Evolutionary conservation across 2,113 vertebrate species (phyloP), one percentile per base, ranked within the genome.

Genomic region (Pelobates fuscus): DNA sequence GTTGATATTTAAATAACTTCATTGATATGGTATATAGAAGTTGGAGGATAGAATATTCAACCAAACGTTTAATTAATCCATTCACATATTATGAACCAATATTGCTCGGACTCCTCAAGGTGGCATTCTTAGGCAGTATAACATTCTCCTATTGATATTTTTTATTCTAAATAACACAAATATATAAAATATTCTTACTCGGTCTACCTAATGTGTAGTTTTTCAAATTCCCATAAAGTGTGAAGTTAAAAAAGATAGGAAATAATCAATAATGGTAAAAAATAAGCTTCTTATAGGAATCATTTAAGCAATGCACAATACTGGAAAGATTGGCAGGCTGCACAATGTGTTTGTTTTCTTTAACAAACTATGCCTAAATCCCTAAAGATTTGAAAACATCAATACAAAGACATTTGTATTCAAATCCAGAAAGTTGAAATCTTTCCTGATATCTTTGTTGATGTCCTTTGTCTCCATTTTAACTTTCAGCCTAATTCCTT

Each of bases 181-280:
- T 6, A 55, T 12, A 55, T 55, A 21, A 20, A 20, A 55, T 23
- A 55, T 55, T 55, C 52, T n/a, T 55, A 23, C 4, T 2, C 43
- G 18, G 43, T 62, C 15, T 27, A 29, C 59, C n/a, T 12, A 6
- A 2, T 17, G 25, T 62, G 57, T 46, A 61, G 12, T 61, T 27
- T 21, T 18, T 59, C 37, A 60, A 71, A 37, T 44, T 46, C n/a
- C 61, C 32, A 41, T 26, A n/a, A 49, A 41, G 43, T 57, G 62
- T 63, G 1, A 49, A 17, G 44, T 49, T 63, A 63, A 52, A 41
- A 27, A 29, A 71, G 20, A 25, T 26, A 60, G 57, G n/a, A 54
- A 78, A 79, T 32, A 68, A 43, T 70, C 24, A 37, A 21, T 11
- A 30, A 27, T 20, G 29, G 78, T 21, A 6, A 67, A 54, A 67